Evolutionary conservation across 2,888 invertebrate species (phyloP).

Genomic region (Atrina japonica): DNA sequence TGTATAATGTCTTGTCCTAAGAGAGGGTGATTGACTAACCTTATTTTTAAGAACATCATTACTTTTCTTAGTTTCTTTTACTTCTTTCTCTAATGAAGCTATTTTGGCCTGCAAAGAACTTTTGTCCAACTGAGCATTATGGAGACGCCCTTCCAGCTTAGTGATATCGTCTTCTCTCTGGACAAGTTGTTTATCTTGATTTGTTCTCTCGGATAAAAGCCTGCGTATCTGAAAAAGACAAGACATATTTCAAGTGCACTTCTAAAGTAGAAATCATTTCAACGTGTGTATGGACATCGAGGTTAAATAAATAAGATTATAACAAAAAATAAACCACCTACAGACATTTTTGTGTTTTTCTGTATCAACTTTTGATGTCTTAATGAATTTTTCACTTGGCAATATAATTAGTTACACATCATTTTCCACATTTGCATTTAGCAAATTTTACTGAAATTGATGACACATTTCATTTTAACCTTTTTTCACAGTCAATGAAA

Average conservation of each 20-base stretch:
- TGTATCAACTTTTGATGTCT: too few relatives aligned
- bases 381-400: too few relatives aligned
- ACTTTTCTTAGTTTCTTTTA: conserved; percentile 50
- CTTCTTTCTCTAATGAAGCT: conserved; percentile 53
- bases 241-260: not conserved
- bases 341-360: not conserved
- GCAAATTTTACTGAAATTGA: too few relatives aligned
- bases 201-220: conserved; percentile 48
- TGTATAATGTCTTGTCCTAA: too few relatives aligned
- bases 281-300: too few relatives aligned
- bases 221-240: conserved; percentile 48
- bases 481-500: too few relatives aligned
- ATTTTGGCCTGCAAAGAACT: conserved; percentile 53
- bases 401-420: too few relatives aligned
- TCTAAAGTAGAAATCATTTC: not conserved
- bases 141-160: conserved; percentile 53
- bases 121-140: conserved; percentile 53
- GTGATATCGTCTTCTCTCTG: conserved; percentile 52
- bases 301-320: not conserved
- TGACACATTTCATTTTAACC: too few relatives aligned
- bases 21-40: too few relatives aligned
- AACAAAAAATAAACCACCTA: too few relatives aligned
- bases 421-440: too few relatives aligned
- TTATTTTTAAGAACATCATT: conserved; percentile 59
- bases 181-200: conserved; percentile 42